phyloP scores from a whole-genome alignment of 35 echinoderm and acorn worm genomes.

The Apostichopus californicus region DNA sequence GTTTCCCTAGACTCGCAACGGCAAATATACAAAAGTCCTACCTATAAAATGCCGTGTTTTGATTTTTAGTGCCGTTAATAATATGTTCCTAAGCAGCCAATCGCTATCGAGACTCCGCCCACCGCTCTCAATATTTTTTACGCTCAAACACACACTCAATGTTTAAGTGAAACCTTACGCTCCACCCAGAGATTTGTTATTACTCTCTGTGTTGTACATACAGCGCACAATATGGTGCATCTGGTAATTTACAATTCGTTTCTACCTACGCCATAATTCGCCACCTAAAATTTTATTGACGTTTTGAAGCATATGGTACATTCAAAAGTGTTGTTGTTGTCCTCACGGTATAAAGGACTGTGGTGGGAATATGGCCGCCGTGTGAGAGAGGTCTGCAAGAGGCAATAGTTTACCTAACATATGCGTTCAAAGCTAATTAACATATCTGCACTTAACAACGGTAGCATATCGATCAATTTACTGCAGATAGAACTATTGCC shows the following conservation, averaged over 20 bases:
- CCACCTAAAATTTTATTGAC: slow-evolving; percentile 62
- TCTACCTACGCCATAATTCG: slow-evolving; percentile 57
- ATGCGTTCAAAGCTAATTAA: slow-evolving; percentile 47
- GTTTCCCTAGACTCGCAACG: too few relatives aligned
- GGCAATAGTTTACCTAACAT: slow-evolving; percentile 41
- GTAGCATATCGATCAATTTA: slow-evolving; percentile 24
- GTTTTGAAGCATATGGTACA: slow-evolving; percentile 61
- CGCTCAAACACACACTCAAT: background rate
- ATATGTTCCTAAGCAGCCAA: slow-evolving; percentile 20
- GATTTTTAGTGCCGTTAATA: slow-evolving; percentile 11
- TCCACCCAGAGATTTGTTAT: slow-evolving; percentile 6
- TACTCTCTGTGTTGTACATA: slow-evolving; percentile 22
- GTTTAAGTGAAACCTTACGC: background rate
- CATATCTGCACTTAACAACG: slow-evolving; percentile 36
- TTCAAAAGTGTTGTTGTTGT: slow-evolving; percentile 55
- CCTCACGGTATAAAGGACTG: slow-evolving; percentile 31
- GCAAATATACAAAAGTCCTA: background rate
- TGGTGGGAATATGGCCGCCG: slow-evolving; percentile 55
- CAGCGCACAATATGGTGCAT: background rate
- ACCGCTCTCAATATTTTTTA: background rate
- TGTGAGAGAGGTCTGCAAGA: background rate
- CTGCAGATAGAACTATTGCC: background rate
- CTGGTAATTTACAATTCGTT: slow-evolving; percentile 57
- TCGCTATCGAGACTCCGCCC: slow-evolving; percentile 9
- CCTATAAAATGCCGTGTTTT: slow-evolving; percentile 19